Base-by-base conservation (phyloP, 2,797 vertebrate species). In the Diglossa cyanea region DNA sequence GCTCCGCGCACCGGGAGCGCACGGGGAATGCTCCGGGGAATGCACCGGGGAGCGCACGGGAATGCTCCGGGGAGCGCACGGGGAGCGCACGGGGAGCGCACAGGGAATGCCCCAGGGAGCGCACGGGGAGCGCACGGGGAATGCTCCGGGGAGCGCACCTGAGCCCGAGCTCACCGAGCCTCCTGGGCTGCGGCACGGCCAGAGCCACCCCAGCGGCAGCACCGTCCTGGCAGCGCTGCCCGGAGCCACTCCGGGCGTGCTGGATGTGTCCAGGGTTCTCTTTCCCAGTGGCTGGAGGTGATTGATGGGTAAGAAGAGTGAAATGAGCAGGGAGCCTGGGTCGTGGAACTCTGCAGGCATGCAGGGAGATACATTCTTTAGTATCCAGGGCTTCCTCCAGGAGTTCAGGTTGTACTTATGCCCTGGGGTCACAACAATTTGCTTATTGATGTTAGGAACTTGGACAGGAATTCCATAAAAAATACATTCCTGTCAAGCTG, bases 361-460 rank as follows among this genome's bases (percentile, higher is more conserved):
- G 40, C 54, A 72, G 62, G 54, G 57, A 55, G 47, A 44, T 35
- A 9, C 1, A 1, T 26, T 75, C 61, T 40, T 16, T 17, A 13
- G 15, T 44, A 35, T 39, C 11, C 58, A 26, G 50, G 51, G 45
- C 61, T 86, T 84, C 58, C 86, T 54, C 23, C 51, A 10, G 1
- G 2, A 21, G 6, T 42, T 70, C 58, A 31, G 58, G n/a, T 86
- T 90, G 53, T 87, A 31, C 86, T 91, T 67, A 20, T 53, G 40
- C 55, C 31, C 33, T 57, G 45, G 39, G 51, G 35, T 77, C 86
- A 70, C 78, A 92, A 37, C 37, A 35, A 7, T 73, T 93, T 79
- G 31, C 54, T 81, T 89, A 76, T 78, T 87, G 74, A 60, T 92
- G 48, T 79, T 44, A 76, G 33, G 23, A 66, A 78, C 84, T 87